A percentile compares a stretch with the other conserved stretches of the same genome.
phyloP scores from a whole-genome alignment of 2,797 vertebrate genomes.

The Triplophysa yarkandensis region DNA sequence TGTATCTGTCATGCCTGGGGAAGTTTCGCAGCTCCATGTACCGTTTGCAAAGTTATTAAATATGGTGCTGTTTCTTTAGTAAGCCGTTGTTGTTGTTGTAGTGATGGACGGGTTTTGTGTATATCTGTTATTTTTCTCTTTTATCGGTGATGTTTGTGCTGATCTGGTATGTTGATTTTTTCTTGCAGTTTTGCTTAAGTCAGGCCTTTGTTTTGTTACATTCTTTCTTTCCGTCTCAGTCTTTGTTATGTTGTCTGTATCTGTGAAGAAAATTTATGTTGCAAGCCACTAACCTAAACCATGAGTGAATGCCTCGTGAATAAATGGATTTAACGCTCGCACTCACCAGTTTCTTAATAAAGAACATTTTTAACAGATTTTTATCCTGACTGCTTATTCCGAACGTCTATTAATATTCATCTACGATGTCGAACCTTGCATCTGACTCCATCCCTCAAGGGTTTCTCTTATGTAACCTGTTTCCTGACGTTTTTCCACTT shows the following conservation, averaged over 20 bases:
- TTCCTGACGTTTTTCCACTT: not conserved
- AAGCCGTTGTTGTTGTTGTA: conserved; percentile 53
- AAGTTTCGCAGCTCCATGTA: conserved; percentile 50
- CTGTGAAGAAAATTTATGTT: conserved; percentile 55
- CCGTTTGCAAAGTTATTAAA: conserved; percentile 56
- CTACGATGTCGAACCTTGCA: not conserved
- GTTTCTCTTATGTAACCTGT: not conserved
- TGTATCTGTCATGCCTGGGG: conserved; percentile 54
- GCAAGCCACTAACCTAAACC: conserved; percentile 55
- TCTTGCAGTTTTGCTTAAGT: conserved; percentile 39
- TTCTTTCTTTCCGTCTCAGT: conserved; percentile 29
- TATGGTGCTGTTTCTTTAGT: conserved; percentile 58
- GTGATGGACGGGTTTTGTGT: conserved; percentile 50
- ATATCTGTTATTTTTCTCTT: conserved; percentile 50
- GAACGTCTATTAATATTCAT: conserved; percentile 28
- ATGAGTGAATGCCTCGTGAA: conserved; percentile 60
- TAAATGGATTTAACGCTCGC: conserved; percentile 55
- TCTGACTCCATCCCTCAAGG: not conserved
- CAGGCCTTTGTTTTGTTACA: conserved; percentile 17
- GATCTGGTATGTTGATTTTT: conserved; percentile 43
- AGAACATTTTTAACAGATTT: conserved; percentile 55
- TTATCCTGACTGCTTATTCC: not conserved
- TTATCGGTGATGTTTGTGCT: conserved; percentile 57
- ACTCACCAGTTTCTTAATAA: conserved; percentile 60
- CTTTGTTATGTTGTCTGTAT: conserved; percentile 58